Conservation (phyloP, 2,888 invertebrate species). For the Metopia argyrocephala region DNA sequence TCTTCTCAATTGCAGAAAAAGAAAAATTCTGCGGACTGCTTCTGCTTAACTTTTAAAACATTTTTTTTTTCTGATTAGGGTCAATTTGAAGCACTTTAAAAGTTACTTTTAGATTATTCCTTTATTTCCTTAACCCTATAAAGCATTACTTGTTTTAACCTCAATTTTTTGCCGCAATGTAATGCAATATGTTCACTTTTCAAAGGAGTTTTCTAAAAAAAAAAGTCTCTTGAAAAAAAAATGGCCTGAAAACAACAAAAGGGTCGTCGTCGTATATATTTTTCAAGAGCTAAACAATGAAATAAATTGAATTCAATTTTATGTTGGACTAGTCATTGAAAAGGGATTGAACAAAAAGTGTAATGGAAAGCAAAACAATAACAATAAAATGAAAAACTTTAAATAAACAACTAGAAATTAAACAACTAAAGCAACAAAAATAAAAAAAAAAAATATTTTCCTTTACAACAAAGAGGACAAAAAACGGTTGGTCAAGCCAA, state of each 20-base stretch:
- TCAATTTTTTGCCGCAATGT: constrained; percentile 39
- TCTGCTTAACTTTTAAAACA: constrained; percentile 64
- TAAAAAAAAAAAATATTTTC: background rate
- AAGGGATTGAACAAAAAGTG: background rate
- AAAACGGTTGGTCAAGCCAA: constrained; percentile 16
- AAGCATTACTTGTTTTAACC: background rate
- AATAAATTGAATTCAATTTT: constrained; percentile 54
- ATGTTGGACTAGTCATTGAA: constrained; percentile 27
- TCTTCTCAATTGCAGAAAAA: background rate
- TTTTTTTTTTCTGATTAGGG: constrained; percentile 58
- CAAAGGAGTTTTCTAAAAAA: background rate
- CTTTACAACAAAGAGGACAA: background rate
- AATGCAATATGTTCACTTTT: constrained; percentile 38
- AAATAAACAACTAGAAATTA: constrained; percentile 26
- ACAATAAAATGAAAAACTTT: constrained; percentile 1
- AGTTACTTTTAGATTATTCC: constrained; percentile 22
- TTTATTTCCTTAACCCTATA: constrained; percentile 39
- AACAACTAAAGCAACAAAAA: background rate
- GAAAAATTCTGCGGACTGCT: constrained; percentile 11
- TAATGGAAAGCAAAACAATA: background rate
- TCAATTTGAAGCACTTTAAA: constrained; percentile 57
- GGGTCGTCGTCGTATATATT: constrained; percentile 1
- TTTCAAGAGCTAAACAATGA: constrained; percentile 45
- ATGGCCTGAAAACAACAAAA: constrained; percentile 18
- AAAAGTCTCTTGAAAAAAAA: constrained; percentile 3